Evolutionary conservation across 2,113 vertebrate genomes (phyloP), one percentile per base, ranked within the genome.

Genomic region (Centropus unirufus): DNA sequence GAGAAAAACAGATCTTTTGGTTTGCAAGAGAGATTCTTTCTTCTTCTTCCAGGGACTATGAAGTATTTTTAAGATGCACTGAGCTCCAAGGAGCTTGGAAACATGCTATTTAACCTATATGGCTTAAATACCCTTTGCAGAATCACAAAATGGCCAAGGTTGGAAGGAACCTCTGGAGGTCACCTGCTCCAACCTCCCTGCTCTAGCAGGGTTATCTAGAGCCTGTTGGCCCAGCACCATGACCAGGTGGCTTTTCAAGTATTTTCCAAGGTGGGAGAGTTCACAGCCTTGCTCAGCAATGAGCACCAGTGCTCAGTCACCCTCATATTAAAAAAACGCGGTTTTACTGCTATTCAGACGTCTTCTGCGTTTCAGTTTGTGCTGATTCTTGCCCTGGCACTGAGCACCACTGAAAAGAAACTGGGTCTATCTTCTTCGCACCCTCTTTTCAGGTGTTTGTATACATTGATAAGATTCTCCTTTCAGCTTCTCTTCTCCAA

Each of bases 391-490:
- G 44, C 13, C 44, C 32, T 51, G 17, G 9, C 46, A 72, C 20
- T 23, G 24, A 40, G 52, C 34, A 76, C 14, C 47, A 46, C 11
- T 17, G n/a, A 12, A 59, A 66, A 79, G 14, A 66, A 27, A 11
- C 46, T 62, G 36, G 8, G 7, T 42, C n/a, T 21, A n/a, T n/a
- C 29, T 34, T 26, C 47, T 78, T 67, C 39, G 12, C 21, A 75
- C 34, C 17, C 32, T 67, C 19, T 11, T 52, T 83, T 78, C 57
- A 32, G 24, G 19, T 40, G 61, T 80, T 80, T 39, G 7, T 21
- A n/a, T 0, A 27, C 20, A 10, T 5, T 16, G 54, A 21, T 14
- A 49, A 57, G 26, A 44, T 4, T 22, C 2, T 7, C 5, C 14
- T 13, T 10, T 8, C 39, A 22, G 47, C 6, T 74, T 61, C 62